Percentiles rank a stretch among this genome's conserved stretches.
phyloP scores from a whole-genome alignment of 2,797 vertebrate species.

The Gymnoscopelus microlampas region DNA sequence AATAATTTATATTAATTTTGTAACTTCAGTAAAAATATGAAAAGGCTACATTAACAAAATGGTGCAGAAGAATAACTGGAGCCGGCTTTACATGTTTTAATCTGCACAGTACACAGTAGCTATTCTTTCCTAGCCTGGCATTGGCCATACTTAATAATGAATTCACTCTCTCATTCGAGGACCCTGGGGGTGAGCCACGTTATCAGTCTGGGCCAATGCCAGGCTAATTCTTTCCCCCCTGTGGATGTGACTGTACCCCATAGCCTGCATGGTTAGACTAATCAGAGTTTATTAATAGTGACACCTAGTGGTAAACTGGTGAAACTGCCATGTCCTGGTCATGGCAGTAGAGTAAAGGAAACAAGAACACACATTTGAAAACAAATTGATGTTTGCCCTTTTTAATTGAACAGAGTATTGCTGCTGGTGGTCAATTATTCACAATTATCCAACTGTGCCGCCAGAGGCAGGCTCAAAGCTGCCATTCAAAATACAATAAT shows the following conservation, averaged over 20 bases:
- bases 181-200: no score
- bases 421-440: conserved; percentile 65
- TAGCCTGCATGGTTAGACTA: neutral
- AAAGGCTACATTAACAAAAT: no score
- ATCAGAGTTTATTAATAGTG: conserved; percentile 4
- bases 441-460: conserved; percentile 56
- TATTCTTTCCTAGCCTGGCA: no score
- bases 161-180: no score
- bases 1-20: no score
- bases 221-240: no score
- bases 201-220: no score
- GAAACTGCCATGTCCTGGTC: neutral
- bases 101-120: no score
- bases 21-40: no score
- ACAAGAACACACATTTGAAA: conserved; percentile 36
- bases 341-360: conserved; percentile 1
- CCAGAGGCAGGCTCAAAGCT: conserved; percentile 55
- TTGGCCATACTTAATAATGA: no score
- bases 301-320: conserved; percentile 33
- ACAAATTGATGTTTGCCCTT: conserved; percentile 32
- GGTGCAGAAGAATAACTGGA: no score
- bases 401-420: conserved; percentile 59
- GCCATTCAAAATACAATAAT: conserved; percentile 53
- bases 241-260: neutral
- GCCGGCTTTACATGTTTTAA: no score